phyloP scores from a whole-genome alignment of 1,140 invertebrate genomes.

The Eupristina koningsbergeri region DNA sequence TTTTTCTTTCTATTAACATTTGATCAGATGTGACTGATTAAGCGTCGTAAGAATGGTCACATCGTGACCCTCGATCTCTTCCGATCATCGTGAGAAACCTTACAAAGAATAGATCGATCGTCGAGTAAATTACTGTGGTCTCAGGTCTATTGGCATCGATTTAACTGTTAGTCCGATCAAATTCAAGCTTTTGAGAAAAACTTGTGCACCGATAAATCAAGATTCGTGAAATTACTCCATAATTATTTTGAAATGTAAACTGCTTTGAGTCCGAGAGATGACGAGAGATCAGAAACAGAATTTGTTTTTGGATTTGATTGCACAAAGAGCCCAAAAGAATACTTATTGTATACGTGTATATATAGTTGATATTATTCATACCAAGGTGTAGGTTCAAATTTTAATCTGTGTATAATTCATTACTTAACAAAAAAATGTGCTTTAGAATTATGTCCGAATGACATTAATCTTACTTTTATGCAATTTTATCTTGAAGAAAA shows the following conservation, averaged over 20 bases:
- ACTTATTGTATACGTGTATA: no score
- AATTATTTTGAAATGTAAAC: neutral
- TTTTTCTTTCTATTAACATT: slow-evolving; percentile 2
- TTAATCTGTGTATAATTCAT: no score
- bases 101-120: slow-evolving; percentile 56
- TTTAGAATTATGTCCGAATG: no score
- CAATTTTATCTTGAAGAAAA: no score
- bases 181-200: slow-evolving; percentile 52
- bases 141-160: slow-evolving; percentile 58
- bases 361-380: no score
- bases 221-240: slow-evolving; percentile 59
- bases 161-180: slow-evolving; percentile 64
- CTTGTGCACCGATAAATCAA: slow-evolving; percentile 49
- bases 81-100: slow-evolving; percentile 24
- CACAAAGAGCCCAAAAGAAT: no score
- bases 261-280: neutral
- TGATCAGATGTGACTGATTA: slow-evolving; percentile 11
- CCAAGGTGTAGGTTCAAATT: no score
- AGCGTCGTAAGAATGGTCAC: neutral
- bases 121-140: slow-evolving; percentile 60
- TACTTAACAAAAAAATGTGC: no score
- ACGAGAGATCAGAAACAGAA: no score
- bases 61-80: neutral
- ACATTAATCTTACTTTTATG: no score
- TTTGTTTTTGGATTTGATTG: no score